phyloP scores from a whole-genome alignment of 2,888 invertebrate species.

The Cerastis leucographa region DNA sequence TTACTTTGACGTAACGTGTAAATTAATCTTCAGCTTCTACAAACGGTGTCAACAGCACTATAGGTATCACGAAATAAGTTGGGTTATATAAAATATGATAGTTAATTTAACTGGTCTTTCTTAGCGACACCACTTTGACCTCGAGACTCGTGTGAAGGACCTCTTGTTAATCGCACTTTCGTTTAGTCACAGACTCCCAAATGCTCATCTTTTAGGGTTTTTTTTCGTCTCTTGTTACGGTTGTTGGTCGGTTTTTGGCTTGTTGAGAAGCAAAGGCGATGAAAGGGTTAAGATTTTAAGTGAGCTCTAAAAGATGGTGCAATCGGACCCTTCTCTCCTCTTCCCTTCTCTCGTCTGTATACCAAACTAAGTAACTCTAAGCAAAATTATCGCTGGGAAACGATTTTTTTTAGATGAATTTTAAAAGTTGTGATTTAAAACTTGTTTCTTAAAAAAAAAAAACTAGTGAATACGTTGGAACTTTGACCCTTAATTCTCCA shows the following conservation, averaged over 20 bases:
- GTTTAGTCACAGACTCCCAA: slow-evolving; percentile 54
- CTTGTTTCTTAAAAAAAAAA: not conserved
- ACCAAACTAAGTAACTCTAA: not conserved
- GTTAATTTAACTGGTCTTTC: slow-evolving; percentile 77
- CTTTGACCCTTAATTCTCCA: not conserved
- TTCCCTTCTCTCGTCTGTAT: too few species aligned
- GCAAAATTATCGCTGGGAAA: not conserved
- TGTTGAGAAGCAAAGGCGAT: not conserved
- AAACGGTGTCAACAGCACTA: slow-evolving; percentile 75
- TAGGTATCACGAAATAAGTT: slow-evolving; percentile 48
- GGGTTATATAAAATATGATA: slow-evolving; percentile 79
- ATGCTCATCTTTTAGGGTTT: slow-evolving; percentile 37
- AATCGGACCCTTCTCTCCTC: too few species aligned
- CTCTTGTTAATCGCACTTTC: slow-evolving; percentile 61
- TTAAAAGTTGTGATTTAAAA: not conserved
- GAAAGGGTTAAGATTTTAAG: slow-evolving; percentile 26
- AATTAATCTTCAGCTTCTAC: slow-evolving; percentile 41
- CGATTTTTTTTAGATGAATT: not conserved
- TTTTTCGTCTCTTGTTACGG: slow-evolving; percentile 24
- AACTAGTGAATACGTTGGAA: not conserved
- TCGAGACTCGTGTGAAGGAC: slow-evolving; percentile 68
- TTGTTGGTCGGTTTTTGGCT: slow-evolving; percentile 13
- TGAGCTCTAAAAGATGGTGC: not conserved
- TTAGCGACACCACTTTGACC: slow-evolving; percentile 68
- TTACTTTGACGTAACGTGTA: slow-evolving; percentile 28